Evolutionary conservation across 2,888 invertebrate genomes (phyloP), one percentile per base, ranked within the genome.

Genomic region (Pheosia tremula): DNA sequence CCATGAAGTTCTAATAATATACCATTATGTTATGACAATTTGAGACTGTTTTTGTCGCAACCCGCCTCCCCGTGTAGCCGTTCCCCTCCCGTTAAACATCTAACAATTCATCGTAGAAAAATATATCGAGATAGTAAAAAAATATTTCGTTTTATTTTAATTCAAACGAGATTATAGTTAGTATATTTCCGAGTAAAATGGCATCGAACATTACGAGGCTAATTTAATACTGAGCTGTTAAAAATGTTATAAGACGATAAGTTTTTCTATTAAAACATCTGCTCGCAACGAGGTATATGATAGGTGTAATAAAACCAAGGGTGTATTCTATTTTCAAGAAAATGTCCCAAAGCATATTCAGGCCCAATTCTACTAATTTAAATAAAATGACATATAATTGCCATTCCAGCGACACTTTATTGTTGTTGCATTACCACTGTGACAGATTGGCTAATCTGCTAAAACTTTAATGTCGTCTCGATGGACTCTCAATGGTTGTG

Each of bases 171-270:
- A 67, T 75, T 69, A 68, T 56, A 63, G 67, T 69, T 56, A 63
- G 67, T 69, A 71, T 69, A 72, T 76, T 76, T 77, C 75, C 71
- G 59, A 74, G 79, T 84, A 85, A 80, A 87, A 91, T 91, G 90
- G 89, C 89, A 90, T 89, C 88, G 77, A 84, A 85, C 75, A 85
- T 85, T 90, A 90, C 75, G 83, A 82, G 86, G 80, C 88, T 89
- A 88, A 71, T 78, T 78, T 91, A 91, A 91, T 91, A 91, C 91
- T 91, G 91, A 86, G 85, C 84, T 83, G 83, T 84, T 80, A 71
- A 77, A 75, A 62, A 64, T 67, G 63, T 64, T 65, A 70, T 67
- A 72, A 66, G 68, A 24, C 24, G 24, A 24, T 24, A 24, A 24
- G 24, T 24, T 24, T 70, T 74, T 68, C 68, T 62, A 59, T 66